phyloP scores from a whole-genome alignment of 2,888 invertebrate species.

The Amphipoea lucens region DNA sequence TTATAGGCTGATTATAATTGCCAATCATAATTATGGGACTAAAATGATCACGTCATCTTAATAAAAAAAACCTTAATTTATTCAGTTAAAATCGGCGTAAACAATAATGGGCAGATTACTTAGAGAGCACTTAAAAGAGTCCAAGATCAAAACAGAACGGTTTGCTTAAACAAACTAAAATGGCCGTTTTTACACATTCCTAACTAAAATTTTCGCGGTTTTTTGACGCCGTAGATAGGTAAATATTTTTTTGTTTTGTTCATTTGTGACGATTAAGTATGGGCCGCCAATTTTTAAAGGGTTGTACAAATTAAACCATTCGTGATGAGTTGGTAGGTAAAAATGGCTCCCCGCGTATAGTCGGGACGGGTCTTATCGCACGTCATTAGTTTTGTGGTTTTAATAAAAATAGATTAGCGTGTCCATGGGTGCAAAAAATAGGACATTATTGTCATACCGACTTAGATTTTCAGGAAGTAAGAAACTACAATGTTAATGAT shows the following conservation, averaged over 20 bases:
- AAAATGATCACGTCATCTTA: background rate
- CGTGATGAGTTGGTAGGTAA: background rate
- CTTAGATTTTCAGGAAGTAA: background rate
- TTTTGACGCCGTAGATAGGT: background rate
- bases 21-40: background rate
- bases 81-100: background rate
- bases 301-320: background rate
- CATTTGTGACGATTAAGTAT: no score
- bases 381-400: background rate
- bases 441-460: background rate
- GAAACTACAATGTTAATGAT: background rate
- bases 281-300: background rate
- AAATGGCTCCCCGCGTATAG: background rate
- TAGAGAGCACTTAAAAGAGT: background rate
- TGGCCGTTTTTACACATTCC: slow-evolving; percentile 5
- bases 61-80: background rate
- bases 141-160: slow-evolving; percentile 14
- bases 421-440: background rate
- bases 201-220: background rate
- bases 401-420: background rate
- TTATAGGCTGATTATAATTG: background rate
- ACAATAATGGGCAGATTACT: background rate
- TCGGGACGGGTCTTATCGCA: background rate
- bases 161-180: slow-evolving; percentile 5
- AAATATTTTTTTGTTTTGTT: background rate